A percentile compares a stretch with the other conserved stretches of the same genome.
Conservation (phyloP, 2,797 vertebrate species). For the Brotula barbata region DNA sequence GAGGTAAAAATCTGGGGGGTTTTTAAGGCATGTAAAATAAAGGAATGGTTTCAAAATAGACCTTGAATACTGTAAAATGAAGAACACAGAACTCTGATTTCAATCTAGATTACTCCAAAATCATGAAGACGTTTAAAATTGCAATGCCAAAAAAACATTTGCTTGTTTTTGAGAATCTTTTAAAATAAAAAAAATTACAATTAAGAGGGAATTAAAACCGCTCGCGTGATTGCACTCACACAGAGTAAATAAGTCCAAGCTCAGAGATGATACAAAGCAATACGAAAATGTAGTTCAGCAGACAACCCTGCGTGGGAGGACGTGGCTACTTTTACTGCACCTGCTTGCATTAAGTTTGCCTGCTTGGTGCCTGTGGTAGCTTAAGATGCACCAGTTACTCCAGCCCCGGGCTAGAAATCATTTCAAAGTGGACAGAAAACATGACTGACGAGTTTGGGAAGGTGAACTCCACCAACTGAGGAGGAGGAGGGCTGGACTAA, state of each 20-base stretch:
- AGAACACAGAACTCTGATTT: no score
- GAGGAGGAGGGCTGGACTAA: conserved; percentile 35
- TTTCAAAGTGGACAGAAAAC: conserved; percentile 40
- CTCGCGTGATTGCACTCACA: neutral
- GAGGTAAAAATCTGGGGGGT: no score
- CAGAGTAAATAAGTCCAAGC: neutral
- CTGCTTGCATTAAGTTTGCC: conserved; percentile 21
- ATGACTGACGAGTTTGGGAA: conserved; percentile 50
- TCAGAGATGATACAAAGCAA: conserved; percentile 14
- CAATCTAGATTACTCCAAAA: no score
- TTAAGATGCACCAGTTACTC: conserved; percentile 23
- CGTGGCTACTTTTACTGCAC: neutral
- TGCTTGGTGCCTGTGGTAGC: conserved; percentile 30
- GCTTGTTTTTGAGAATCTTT: no score
- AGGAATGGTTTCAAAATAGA: no score
- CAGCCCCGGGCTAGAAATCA: conserved; percentile 36
- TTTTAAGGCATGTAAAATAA: no score
- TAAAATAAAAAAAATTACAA: no score
- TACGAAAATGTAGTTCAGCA: conserved; percentile 1
- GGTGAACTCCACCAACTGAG: conserved; percentile 39
- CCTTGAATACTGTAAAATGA: no score
- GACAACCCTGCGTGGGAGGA: neutral
- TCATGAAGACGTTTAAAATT: no score
- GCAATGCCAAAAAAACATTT: no score
- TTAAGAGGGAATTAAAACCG: neutral